Evolutionary conservation across 2,113 vertebrate species (phyloP), one percentile per base, ranked within the genome.

Genomic region (Pelvicachromis taeniatus): DNA sequence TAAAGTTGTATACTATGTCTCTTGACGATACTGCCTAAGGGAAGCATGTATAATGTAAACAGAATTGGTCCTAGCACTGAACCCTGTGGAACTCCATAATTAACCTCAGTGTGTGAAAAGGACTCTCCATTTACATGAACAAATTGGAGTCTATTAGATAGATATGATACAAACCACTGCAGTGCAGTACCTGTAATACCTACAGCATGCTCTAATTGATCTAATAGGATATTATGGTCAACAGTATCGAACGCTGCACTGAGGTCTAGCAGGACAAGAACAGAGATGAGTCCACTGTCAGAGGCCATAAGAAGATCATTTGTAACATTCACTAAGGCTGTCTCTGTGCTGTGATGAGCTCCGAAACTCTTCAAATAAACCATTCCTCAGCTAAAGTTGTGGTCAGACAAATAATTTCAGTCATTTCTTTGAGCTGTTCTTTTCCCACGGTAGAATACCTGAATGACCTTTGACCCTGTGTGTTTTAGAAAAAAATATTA

Each of bases 11-110:
- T n/a, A 31, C 9, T n/a, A 61, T 61, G 31, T 11, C 58, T 35
- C 19, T 29, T 61, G 29, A 4, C 19, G 9, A 61, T 0, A 61
- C 19, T 61, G 9, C 29, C 9, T 61, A 33, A 11, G 16, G 16
- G 58, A 61, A 61, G 29, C 9, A 0, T 2, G 29, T 35, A 61
- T 11, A 61, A 61, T 61, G 29, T 61, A 61, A 61, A 61, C 0
- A 35, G 16, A 61, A 61, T 11, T 61, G 29, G 58, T 61, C 29
- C 58, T 61, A 35, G 16, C 33, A 61, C 29, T 4, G 29, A 61
- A 61, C 58, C 29, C 29, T 61, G 58, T 61, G 58, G 58, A 61
- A 61, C 58, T 61, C 58, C 29, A 61, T 61, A 61, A 61, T 61
- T 17, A 63, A 10, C 12, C n/a, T 63, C 35, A 63, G 59, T 4